A percentile compares a stretch with the other conserved stretches of the same genome.
Conservation (phyloP, 2,113 vertebrate species). For the Zosterops borbonicus region DNA sequence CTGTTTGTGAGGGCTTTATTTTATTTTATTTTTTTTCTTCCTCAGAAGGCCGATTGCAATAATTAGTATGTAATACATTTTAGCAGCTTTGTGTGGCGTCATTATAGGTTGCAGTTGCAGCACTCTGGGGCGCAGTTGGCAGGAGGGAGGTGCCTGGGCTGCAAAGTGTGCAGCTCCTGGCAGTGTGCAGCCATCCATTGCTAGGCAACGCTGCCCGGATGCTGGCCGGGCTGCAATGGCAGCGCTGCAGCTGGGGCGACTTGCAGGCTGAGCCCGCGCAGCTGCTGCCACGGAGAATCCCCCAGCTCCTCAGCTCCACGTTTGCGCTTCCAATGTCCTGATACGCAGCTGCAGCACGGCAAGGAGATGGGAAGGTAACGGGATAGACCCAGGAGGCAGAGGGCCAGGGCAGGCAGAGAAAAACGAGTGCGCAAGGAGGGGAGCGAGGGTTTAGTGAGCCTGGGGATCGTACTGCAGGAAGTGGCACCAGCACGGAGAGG, state of each 20-base stretch:
- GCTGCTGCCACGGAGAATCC: neutral
- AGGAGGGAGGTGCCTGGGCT: slow-evolving; percentile 35
- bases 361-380: neutral
- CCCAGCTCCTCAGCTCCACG: neutral
- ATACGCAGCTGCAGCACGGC: neutral
- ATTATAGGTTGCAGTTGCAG: neutral
- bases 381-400: neutral
- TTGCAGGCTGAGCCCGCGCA: neutral
- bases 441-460: neutral
- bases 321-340: accelerated
- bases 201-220: slow-evolving; percentile 61
- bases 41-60: neutral
- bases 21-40: neutral
- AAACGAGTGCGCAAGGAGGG: neutral
- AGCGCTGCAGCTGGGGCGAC: slow-evolving; percentile 31
- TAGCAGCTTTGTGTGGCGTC: neutral
- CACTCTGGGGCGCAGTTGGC: neutral
- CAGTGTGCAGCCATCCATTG: slow-evolving; percentile 34
- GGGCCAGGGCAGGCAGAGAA: neutral
- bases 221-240: slow-evolving; percentile 35
- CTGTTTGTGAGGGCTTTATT: neutral
- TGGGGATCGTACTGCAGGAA: neutral
- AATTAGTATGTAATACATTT: neutral
- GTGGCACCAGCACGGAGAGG: neutral
- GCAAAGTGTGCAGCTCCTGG: neutral